Conservation (phyloP, 1,140 invertebrate genomes). For the Cyrtorhinus lividipennis region DNA sequence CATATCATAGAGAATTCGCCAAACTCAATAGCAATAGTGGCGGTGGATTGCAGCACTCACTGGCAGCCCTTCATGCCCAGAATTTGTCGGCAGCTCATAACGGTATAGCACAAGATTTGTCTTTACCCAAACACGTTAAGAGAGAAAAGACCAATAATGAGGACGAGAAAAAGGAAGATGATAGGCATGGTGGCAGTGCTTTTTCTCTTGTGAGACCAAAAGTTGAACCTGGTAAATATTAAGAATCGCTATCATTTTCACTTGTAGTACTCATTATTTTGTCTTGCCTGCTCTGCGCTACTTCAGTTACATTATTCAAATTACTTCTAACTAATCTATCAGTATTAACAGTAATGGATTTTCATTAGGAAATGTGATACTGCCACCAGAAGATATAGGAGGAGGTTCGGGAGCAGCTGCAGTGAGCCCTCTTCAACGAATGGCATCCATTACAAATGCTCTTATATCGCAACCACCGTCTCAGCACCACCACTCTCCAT, state of each 20-base stretch:
- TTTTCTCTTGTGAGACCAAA: slow-evolving; percentile 72
- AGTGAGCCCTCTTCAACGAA: slow-evolving; percentile 83
- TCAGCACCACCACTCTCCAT: slow-evolving; percentile 61
- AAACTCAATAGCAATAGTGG: slow-evolving; percentile 46
- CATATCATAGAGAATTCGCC: slow-evolving; percentile 80
- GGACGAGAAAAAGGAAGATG: slow-evolving; percentile 39
- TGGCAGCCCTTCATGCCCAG: slow-evolving; percentile 18
- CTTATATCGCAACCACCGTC: slow-evolving; percentile 80
- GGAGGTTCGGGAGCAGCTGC: slow-evolving; percentile 40
- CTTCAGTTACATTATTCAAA: too few species aligned
- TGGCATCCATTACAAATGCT: slow-evolving; percentile 96
- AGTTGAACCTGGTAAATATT: slow-evolving; percentile 43
- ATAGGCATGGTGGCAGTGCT: slow-evolving; percentile 67
- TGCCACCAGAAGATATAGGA: slow-evolving; percentile 64
- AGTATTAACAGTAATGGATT: too few species aligned
- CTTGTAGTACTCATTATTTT: slow-evolving; percentile 12
- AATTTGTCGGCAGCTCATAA: slow-evolving; percentile 37
- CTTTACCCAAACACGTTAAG: slow-evolving; percentile 46
- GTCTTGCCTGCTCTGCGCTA: neutral
- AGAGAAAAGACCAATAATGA: slow-evolving; percentile 39
- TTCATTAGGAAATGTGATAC: slow-evolving; percentile 64
- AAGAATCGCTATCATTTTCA: slow-evolving; percentile 11
- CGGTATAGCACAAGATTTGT: slow-evolving; percentile 66
- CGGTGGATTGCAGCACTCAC: slow-evolving; percentile 13
- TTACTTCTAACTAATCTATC: too few species aligned